These are phyloP conservation scores for Neuroterus valhalla DNA, from an alignment of 1,140 invertebrate species.

Conservation along the genomic window DNA sequence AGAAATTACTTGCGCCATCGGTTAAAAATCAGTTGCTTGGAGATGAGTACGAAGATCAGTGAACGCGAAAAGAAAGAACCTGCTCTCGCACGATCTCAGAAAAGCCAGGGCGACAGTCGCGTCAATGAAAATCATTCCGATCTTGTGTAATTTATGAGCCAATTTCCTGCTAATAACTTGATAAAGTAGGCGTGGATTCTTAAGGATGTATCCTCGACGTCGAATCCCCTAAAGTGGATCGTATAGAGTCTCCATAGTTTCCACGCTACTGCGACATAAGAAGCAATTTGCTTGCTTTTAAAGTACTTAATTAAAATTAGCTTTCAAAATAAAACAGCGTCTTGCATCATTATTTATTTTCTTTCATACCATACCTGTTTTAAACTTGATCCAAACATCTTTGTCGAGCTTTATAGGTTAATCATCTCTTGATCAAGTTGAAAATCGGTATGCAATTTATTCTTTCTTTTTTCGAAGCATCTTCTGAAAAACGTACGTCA, in stretches of 20 bases:
- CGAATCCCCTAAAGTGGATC: constrained; percentile 20
- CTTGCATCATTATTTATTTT: constrained; percentile 17
- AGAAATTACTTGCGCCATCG: no score
- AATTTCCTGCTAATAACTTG: constrained; percentile 29
- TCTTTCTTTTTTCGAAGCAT: neutral
- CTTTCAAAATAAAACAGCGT: constrained; percentile 16
- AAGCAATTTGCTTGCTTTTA: constrained; percentile 27
- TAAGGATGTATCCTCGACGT: constrained; percentile 21
- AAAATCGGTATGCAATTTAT: neutral
- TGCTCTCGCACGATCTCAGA: neutral
- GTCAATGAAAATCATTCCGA: constrained; percentile 25
- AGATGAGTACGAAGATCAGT: neutral
- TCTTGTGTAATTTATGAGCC: constrained; percentile 27
- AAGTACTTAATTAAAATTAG: constrained; percentile 30
- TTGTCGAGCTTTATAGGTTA: constrained; percentile 2
- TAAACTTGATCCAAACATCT: neutral
- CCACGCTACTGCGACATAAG: constrained; percentile 16
- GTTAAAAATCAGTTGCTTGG: neutral
- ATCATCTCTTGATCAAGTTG: constrained; percentile 1
- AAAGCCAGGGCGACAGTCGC: constrained; percentile 15
- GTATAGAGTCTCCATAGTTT: neutral
- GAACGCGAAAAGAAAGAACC: neutral
- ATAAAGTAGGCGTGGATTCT: constrained; percentile 24
- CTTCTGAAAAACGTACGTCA: neutral
- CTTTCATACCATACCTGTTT: constrained; percentile 1